Evolutionary conservation across 2,797 vertebrate genomes (phyloP), one percentile per base, ranked within the genome.

Genomic region (Oreochromis grahami): DNA sequence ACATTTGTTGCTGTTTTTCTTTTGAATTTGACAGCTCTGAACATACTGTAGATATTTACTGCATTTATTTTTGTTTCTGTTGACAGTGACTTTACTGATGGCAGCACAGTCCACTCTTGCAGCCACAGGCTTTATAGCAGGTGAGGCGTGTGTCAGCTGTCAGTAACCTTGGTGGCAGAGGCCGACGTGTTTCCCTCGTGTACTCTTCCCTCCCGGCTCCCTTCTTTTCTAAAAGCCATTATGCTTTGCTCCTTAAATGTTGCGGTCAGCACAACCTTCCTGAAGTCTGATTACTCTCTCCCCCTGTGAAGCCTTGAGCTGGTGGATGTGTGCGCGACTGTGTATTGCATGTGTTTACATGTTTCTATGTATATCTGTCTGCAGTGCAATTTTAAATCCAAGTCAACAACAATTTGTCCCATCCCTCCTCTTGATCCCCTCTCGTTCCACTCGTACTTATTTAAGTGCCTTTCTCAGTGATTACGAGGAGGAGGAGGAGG

Each of bases 261-360:
- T 56, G 80, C 79, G 78, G 81, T 92, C 88, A 87, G 81, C 79
- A 88, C 78, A 78, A 85, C 26, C 78, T 51, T 72, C 36, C 86
- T 88, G 41, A 17, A 77, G 80, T 91, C 82, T 78, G 56, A 88
- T 90, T 81, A 65, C 76, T 63, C 43, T 77, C 68, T 21, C 48
- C 52, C 7, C 55, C 29, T 17, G 52, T 82, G 72, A 84, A 74
- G 70, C 68, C 52, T 51, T n/a, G 48, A 74, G 81, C 79, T 52
- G 43, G 34, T 10, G 12, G 19, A 17, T 32, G 50, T 80, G 48
- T 72, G 70, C 32, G 11, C 77, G n/a, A 36, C 52, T 58, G n/a
- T 53, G 9, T 72, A 12, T 70, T 79, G 6, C 21, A 17, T 56
- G 56, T 45, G n/a, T 56, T 38, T 84, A 53, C 72, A 38, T 76